A percentile compares a stretch with the other conserved stretches of the same genome.
These are phyloP conservation scores for Atrichornis clamosus DNA, from an alignment of 2,113 vertebrate genomes.

Conservation along the genomic window DNA sequence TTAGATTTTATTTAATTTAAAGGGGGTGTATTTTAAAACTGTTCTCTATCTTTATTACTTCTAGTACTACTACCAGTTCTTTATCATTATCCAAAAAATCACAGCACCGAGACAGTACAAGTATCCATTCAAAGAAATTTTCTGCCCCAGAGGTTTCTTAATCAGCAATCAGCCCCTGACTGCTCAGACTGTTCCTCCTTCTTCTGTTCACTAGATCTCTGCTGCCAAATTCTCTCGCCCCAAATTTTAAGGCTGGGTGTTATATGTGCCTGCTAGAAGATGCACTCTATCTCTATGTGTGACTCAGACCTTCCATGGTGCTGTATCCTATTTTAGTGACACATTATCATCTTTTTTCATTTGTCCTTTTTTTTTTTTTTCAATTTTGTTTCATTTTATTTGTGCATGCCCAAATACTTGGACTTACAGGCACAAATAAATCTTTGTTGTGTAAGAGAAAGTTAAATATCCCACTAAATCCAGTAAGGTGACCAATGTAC, in stretches of 20 bases:
- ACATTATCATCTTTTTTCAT: not conserved
- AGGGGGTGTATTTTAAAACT: not conserved
- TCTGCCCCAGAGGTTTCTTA: not conserved
- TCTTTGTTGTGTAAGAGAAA: not conserved
- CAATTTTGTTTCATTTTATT: not conserved
- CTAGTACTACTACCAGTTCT: not conserved
- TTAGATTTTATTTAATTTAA: not conserved
- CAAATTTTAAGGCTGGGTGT: not conserved
- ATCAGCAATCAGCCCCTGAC: not conserved
- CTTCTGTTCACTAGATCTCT: not conserved
- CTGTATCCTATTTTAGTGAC: not conserved
- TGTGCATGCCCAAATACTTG: not conserved
- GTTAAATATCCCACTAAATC: not conserved
- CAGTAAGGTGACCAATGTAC: fast-evolving
- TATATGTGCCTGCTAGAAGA: not conserved
- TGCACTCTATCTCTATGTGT: fast-evolving
- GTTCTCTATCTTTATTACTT: not conserved
- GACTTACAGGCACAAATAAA: fast-evolving
- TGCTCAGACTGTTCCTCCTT: not conserved
- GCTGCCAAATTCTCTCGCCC: not conserved
- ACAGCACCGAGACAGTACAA: not conserved
- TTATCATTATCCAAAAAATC: not conserved
- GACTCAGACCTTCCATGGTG: not conserved
- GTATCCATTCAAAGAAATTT: not conserved
- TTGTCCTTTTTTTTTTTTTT: not conserved